These are phyloP conservation scores for Aphelenchoides fujianensis DNA, from an alignment of 1,140 invertebrate species.

Conservation along the genomic window DNA sequence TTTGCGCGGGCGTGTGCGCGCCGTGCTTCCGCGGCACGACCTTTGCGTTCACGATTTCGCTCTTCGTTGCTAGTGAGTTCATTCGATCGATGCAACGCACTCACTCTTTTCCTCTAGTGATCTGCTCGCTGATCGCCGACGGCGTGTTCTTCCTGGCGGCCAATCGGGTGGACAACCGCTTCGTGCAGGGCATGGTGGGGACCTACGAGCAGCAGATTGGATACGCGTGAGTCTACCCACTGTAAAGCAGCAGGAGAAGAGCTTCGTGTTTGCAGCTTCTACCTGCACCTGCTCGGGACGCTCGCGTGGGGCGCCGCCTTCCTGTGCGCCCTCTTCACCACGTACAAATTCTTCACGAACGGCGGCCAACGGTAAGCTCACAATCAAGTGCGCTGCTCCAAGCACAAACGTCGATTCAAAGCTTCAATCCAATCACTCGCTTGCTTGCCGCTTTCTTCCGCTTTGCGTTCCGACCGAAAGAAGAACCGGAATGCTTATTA, in stretches of 20 bases:
- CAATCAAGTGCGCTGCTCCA: neutral
- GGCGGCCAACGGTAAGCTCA: constrained; percentile 36
- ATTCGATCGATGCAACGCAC: neutral
- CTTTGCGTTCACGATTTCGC: constrained; percentile 58
- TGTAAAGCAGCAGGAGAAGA: constrained; percentile 33
- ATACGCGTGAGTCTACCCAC: constrained; percentile 5
- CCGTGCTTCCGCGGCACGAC: constrained; percentile 58
- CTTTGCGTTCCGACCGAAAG: neutral
- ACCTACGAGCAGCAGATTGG: constrained; percentile 20
- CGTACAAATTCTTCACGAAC: constrained; percentile 59
- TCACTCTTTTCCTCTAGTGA: constrained; percentile 40
- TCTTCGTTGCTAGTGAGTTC: constrained; percentile 58
- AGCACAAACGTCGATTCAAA: too few relatives aligned
- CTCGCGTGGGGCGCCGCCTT: constrained; percentile 55
- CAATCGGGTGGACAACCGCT: constrained; percentile 60
- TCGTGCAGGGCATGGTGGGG: constrained; percentile 56
- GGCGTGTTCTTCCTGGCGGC: constrained; percentile 62
- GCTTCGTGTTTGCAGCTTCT: constrained; percentile 60
- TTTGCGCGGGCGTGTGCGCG: constrained; percentile 59
- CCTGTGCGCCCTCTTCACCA: constrained; percentile 51
- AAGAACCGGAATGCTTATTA: neutral
- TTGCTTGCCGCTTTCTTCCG: too few relatives aligned
- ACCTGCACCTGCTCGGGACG: constrained; percentile 59
- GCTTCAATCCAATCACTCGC: too few relatives aligned
- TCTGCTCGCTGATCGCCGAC: constrained; percentile 58